Evolutionary conservation across 2,797 vertebrate genomes (phyloP).

Genomic region (Mionectes olivaceus): DNA sequence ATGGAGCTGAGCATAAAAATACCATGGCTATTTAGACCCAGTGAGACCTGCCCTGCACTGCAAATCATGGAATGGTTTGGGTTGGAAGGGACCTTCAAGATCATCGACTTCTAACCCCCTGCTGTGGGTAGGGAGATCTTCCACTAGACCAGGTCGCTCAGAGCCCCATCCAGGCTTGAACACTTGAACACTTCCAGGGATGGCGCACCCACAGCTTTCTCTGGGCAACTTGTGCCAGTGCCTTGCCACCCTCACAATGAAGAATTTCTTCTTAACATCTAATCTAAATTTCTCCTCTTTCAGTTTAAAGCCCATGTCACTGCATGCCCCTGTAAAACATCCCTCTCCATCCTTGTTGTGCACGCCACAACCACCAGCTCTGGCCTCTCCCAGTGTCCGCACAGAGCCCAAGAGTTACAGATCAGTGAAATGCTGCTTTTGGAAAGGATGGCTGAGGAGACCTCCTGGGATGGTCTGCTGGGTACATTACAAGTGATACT

Average conservation of each 20-base stretch:
- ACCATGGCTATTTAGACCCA: neutral
- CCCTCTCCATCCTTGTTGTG: rapidly evolving
- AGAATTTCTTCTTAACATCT: neutral
- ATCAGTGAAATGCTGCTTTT: neutral
- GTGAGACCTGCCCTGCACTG: neutral
- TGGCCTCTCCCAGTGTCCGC: neutral
- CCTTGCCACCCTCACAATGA: neutral
- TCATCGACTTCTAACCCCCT: rapidly evolving
- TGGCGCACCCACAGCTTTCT: neutral
- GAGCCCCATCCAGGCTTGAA: neutral
- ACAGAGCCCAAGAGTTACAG: rapidly evolving
- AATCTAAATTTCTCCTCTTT: neutral
- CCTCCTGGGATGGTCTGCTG: neutral
- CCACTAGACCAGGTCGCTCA: neutral
- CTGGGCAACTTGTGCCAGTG: neutral
- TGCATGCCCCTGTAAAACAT: neutral
- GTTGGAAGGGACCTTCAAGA: neutral
- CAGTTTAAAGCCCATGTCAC: neutral
- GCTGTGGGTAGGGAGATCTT: rapidly evolving
- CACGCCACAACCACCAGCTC: neutral
- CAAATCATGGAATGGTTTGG: neutral
- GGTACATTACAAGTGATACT: neutral
- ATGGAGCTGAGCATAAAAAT: neutral
- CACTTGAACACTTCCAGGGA: neutral
- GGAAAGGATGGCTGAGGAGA: neutral